These are phyloP conservation scores for Amphiprion percula DNA, from an alignment of 2,113 vertebrate species.

Conservation along the genomic window DNA sequence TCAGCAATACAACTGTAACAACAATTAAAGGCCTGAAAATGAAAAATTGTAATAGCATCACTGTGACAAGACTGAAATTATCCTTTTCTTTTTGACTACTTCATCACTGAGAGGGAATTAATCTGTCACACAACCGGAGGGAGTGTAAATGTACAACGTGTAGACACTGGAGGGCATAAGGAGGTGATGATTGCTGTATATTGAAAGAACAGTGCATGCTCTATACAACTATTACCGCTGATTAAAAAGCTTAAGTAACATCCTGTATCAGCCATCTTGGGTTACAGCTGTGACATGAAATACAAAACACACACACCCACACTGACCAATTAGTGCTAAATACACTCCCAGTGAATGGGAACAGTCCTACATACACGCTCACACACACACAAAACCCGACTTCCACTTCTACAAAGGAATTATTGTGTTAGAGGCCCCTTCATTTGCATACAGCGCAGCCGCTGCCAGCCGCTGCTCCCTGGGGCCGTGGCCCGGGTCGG, in stretches of 20 bases:
- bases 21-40: background rate
- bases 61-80: too few species aligned
- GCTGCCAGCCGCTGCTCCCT: conserved; percentile 50
- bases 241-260: conserved; percentile 9
- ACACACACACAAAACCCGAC: conserved; percentile 8
- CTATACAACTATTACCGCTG: background rate
- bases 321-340: background rate
- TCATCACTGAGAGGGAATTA: background rate
- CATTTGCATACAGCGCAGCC: conserved; percentile 64
- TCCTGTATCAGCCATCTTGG: background rate
- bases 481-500: conserved; percentile 38
- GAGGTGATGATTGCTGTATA: background rate
- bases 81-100: background rate
- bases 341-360: background rate
- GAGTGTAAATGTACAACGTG: background rate
- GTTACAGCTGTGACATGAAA: background rate
- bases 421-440: conserved; percentile 42
- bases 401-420: conserved; percentile 44
- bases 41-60: too few species aligned
- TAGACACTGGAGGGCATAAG: background rate
- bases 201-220: background rate
- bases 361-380: conserved; percentile 1
- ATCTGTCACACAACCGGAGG: background rate
- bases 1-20: background rate
- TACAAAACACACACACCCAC: background rate